Conservation (phyloP, 1,140 invertebrate genomes). For the Danaus plexippus region DNA sequence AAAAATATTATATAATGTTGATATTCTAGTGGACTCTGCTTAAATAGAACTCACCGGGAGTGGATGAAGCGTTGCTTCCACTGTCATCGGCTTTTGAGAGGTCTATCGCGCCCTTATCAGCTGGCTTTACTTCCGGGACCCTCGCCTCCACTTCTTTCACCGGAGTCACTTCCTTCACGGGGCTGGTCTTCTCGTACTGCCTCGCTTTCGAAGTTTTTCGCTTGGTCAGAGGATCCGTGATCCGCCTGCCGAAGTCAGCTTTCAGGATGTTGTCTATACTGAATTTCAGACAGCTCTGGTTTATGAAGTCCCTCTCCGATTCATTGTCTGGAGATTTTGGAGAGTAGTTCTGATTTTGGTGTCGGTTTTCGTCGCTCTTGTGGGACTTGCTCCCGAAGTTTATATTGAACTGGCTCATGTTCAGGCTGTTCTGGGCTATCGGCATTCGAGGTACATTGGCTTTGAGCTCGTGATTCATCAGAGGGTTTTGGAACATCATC, state of each 20-base stretch:
- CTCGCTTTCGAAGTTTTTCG: slow-evolving; percentile 61
- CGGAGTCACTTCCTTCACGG: slow-evolving; percentile 37
- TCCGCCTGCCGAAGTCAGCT: slow-evolving; percentile 86
- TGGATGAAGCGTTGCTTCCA: slow-evolving; percentile 47
- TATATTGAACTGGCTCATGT: slow-evolving; percentile 38
- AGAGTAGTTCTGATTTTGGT: slow-evolving; percentile 31
- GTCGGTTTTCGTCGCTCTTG: slow-evolving; percentile 44
- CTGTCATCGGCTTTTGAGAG: slow-evolving; percentile 58
- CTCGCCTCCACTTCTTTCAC: slow-evolving; percentile 42
- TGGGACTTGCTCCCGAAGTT: slow-evolving; percentile 43
- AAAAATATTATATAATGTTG: too few relatives aligned
- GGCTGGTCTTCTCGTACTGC: slow-evolving; percentile 40
- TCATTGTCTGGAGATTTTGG: slow-evolving; percentile 56
- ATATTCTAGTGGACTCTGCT: too few relatives aligned
- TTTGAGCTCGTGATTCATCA: slow-evolving; percentile 54
- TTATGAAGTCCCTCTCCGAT: slow-evolving; percentile 59
- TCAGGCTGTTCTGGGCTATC: slow-evolving; percentile 38
- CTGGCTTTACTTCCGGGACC: slow-evolving; percentile 49
- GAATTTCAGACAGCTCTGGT: slow-evolving; percentile 84
- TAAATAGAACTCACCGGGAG: slow-evolving; percentile 34
- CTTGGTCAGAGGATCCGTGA: slow-evolving; percentile 79
- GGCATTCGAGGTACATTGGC: slow-evolving; percentile 36
- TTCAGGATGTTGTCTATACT: slow-evolving; percentile 94
- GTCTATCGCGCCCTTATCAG: slow-evolving; percentile 59
- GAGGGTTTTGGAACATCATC: slow-evolving; percentile 59